Percentiles rank a stretch among this genome's conserved stretches.
phyloP scores from a whole-genome alignment of 2,797 vertebrate species.

The Heterohyrax brucei region DNA sequence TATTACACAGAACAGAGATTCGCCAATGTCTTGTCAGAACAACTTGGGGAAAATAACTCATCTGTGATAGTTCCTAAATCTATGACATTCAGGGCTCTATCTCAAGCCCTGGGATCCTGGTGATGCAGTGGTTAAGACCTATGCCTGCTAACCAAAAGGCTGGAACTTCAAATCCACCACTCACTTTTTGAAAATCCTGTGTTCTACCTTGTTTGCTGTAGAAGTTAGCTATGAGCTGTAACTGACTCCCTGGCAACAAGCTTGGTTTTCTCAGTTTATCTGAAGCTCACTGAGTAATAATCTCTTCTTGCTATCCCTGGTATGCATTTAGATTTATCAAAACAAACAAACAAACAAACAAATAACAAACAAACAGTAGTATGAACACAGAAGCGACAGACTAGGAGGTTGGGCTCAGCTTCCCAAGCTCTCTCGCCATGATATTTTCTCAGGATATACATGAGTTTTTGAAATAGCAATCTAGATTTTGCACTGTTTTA shows the following conservation, averaged over 20 bases:
- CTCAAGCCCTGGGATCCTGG: background rate
- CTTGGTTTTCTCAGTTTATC: background rate
- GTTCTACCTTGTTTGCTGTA: too few species aligned
- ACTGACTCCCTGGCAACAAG: too few species aligned
- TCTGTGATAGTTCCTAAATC: background rate
- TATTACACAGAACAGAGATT: background rate
- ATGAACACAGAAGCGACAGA: background rate
- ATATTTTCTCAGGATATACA: background rate
- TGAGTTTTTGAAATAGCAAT: background rate
- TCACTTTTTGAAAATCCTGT: too few species aligned
- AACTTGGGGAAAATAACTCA: background rate
- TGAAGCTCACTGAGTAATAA: background rate
- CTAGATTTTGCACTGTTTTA: background rate
- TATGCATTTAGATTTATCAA: background rate
- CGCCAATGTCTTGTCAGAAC: background rate
- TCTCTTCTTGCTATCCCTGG: background rate
- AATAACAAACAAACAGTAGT: background rate
- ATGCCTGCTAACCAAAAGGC: too few species aligned
- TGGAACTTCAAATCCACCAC: too few species aligned
- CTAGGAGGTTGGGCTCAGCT: background rate
- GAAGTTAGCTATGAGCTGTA: too few species aligned
- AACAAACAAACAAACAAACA: slow-evolving; percentile 11
- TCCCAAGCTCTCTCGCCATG: background rate
- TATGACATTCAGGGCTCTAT: background rate
- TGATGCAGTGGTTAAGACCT: too few species aligned